A percentile compares a stretch with the other conserved stretches of the same genome.
phyloP scores from a whole-genome alignment of 2,888 invertebrate species.

The Apantesis nais region DNA sequence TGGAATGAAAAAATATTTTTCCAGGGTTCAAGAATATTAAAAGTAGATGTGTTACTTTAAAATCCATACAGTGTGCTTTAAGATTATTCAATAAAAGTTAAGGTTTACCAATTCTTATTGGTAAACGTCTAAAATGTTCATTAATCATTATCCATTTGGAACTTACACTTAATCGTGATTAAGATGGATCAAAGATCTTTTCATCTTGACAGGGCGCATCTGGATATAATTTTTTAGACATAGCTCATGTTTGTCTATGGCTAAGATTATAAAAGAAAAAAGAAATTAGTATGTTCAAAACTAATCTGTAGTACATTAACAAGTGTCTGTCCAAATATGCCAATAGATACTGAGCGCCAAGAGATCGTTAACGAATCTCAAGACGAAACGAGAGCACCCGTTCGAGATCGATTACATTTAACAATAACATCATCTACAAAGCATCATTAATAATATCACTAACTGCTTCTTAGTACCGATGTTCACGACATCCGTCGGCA shows the following conservation, averaged over 20 bases:
- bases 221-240: background rate
- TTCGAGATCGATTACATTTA: background rate
- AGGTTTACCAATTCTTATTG: too few relatives aligned
- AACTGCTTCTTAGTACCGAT: slow-evolving; percentile 5
- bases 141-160: background rate
- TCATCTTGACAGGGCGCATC: background rate
- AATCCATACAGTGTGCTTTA: too few relatives aligned
- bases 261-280: background rate
- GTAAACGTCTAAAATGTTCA: too few relatives aligned
- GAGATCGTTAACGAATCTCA: background rate
- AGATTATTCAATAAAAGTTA: too few relatives aligned
- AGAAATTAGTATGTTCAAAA: too few relatives aligned
- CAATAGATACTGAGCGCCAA: background rate
- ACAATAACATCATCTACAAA: slow-evolving; percentile 10
- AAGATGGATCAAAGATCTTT: background rate
- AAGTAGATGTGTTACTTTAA: background rate
- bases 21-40: background rate
- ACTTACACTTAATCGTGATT: background rate
- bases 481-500: slow-evolving; percentile 30
- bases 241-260: background rate
- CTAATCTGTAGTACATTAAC: background rate
- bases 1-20: background rate
- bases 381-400: slow-evolving; percentile 7
- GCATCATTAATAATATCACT: slow-evolving; percentile 11
- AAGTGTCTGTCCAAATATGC: background rate